Percentiles rank a stretch among this genome's conserved stretches.
Evolutionary conservation across 2,797 vertebrate species (phyloP).

Genomic region (Propithecus perrieri): DNA sequence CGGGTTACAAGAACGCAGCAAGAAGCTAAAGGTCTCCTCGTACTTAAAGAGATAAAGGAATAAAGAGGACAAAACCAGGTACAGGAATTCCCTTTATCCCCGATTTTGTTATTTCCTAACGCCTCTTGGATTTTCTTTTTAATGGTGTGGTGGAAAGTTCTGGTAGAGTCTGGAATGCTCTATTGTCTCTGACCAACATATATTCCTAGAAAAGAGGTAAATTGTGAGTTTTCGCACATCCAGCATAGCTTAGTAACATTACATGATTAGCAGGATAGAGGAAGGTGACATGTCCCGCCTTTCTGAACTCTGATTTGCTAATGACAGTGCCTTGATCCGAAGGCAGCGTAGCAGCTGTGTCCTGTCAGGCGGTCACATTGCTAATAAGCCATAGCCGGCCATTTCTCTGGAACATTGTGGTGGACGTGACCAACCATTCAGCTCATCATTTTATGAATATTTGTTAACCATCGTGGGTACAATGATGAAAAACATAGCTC

Average conservation of each 20-base stretch:
- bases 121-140: not conserved
- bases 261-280: not conserved
- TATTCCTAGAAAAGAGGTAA: not conserved
- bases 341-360: fast-evolving
- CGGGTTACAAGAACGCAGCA: fast-evolving
- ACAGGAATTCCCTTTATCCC: not conserved
- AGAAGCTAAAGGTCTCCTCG: fast-evolving
- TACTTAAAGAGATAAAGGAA: not conserved
- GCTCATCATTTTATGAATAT: not conserved
- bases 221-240: not conserved
- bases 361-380: no score
- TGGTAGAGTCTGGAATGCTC: not conserved
- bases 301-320: no score
- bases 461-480: not conserved
- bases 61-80: fast-evolving
- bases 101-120: not conserved
- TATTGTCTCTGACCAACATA: not conserved
- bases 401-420: not conserved
- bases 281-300: not conserved
- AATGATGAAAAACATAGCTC: not conserved
- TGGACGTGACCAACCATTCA: not conserved
- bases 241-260: not conserved
- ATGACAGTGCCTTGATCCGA: fast-evolving
- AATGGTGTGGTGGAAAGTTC: not conserved
- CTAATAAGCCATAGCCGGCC: fast-evolving